Evolutionary conservation across 2,888 invertebrate species (phyloP).

Genomic region (Heliconius charithonia): DNA sequence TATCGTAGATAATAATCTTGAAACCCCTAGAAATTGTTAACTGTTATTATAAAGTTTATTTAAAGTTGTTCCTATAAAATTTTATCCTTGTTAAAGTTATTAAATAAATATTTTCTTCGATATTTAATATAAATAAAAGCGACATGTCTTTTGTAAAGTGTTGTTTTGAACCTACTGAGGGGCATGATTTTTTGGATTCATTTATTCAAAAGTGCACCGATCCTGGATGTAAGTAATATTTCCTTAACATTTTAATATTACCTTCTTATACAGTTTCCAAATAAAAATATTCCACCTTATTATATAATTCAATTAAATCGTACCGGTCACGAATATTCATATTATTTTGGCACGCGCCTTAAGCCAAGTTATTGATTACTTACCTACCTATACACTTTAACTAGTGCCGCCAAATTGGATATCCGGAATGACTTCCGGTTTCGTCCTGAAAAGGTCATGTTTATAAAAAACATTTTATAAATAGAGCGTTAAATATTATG

Average conservation of each 20-base stretch:
- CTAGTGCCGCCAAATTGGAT: slow-evolving; percentile 47
- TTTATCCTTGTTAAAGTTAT: slow-evolving; percentile 30
- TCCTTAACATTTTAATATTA: slow-evolving; percentile 32
- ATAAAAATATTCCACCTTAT: neutral
- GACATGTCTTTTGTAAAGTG: slow-evolving; percentile 89
- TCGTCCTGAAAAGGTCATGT: slow-evolving; percentile 43
- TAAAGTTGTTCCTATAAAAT: slow-evolving; percentile 30
- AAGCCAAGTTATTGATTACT: slow-evolving; percentile 44
- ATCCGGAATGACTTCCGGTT: slow-evolving; percentile 43
- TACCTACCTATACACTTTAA: slow-evolving; percentile 38
- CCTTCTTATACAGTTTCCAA: neutral
- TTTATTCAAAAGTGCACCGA: slow-evolving; percentile 92
- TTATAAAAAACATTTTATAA: neutral
- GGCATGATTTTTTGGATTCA: slow-evolving; percentile 89
- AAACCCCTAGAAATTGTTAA: slow-evolving; percentile 24
- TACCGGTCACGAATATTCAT: slow-evolving; percentile 14
- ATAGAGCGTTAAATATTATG: neutral
- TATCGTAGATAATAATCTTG: slow-evolving; percentile 30
- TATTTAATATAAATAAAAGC: slow-evolving; percentile 20
- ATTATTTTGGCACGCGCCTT: slow-evolving; percentile 34
- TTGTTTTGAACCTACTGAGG: slow-evolving; percentile 90
- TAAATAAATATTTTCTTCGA: slow-evolving; percentile 22
- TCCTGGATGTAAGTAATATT: slow-evolving; percentile 89
- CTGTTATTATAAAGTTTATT: slow-evolving; percentile 33
- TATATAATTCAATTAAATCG: slow-evolving; percentile 37